A percentile compares a stretch with the other conserved stretches of the same genome.
Evolutionary conservation across 1,140 invertebrate species (phyloP).

Genomic region (Macrocentrus cingulum): DNA sequence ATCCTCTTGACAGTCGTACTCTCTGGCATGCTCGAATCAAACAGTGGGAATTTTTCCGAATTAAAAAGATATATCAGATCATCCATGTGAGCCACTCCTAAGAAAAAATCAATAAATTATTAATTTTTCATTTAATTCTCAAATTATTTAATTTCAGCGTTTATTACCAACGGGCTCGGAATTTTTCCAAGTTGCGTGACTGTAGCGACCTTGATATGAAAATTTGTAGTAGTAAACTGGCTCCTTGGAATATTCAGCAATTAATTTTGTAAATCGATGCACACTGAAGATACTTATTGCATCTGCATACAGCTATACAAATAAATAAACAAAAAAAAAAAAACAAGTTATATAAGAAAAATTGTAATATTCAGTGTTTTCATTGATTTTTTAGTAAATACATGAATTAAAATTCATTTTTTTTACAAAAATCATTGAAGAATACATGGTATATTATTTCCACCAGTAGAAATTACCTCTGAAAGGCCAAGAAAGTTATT

Average conservation of each 20-base stretch:
- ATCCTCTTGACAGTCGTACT: too few relatives aligned
- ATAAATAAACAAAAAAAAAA: neutral
- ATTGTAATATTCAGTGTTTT: neutral
- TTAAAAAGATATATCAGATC: too few relatives aligned
- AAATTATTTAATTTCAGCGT: too few relatives aligned
- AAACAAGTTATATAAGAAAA: neutral
- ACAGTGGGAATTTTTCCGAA: too few relatives aligned
- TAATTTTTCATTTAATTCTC: too few relatives aligned
- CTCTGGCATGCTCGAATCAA: too few relatives aligned
- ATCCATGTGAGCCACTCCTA: too few relatives aligned
- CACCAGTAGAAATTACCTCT: too few relatives aligned
- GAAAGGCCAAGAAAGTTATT: slow-evolving; percentile 9
- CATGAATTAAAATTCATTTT: neutral
- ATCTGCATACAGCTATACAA: slow-evolving; percentile 22
- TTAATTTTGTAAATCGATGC: slow-evolving; percentile 17
- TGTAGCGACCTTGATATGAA: slow-evolving; percentile 26
- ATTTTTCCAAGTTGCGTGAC: slow-evolving; percentile 7
- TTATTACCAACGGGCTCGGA: too few relatives aligned
- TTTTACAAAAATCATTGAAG: neutral
- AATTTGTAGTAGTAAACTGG: slow-evolving; percentile 29
- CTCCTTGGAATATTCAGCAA: slow-evolving; percentile 5
- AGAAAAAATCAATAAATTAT: too few relatives aligned
- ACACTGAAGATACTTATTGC: slow-evolving; percentile 13
- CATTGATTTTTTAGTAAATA: neutral
- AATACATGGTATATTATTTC: too few relatives aligned